Percentiles rank a stretch among this genome's conserved stretches.
These are phyloP conservation scores for Corythoichthys intestinalis DNA, from an alignment of 2,113 vertebrate genomes.

Conservation along the genomic window DNA sequence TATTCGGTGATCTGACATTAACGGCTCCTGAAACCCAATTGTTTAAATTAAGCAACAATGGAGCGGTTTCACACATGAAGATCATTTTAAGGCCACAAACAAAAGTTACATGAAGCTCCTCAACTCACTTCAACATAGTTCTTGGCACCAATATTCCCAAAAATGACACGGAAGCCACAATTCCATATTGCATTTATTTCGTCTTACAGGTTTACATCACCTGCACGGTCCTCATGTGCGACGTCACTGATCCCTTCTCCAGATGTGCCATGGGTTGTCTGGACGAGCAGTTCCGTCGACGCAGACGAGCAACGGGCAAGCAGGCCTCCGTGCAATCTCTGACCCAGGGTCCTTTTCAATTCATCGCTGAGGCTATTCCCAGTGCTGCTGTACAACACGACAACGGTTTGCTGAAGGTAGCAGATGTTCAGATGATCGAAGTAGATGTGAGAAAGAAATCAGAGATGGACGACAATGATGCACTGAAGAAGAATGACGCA, in stretches of 20 bases:
- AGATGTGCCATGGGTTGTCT: conserved; percentile 71
- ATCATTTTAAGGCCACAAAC: no score
- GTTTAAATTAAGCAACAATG: no score
- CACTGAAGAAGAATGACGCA: background rate
- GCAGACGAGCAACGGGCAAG: conserved; percentile 31
- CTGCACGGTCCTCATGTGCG: conserved; percentile 66
- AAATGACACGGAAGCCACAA: no score
- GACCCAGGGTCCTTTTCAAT: conserved; percentile 66
- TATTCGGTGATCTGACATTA: no score
- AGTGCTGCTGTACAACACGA: background rate
- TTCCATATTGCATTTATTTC: no score
- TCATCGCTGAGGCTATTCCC: conserved; percentile 14
- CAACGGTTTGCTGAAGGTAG: background rate
- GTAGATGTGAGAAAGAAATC: background rate
- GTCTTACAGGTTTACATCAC: conserved; percentile 54
- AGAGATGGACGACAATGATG: background rate
- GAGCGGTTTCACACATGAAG: no score
- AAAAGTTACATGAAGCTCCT: no score
- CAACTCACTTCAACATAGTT: no score
- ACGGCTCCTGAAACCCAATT: no score
- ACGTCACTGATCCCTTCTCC: conserved; percentile 41
- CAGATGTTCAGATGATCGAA: background rate
- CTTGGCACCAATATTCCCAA: no score
- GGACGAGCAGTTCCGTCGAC: conserved; percentile 24
- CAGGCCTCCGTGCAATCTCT: conserved; percentile 61